Conservation (phyloP, 2,888 invertebrate species). For the Tetrapedia diversipes region DNA sequence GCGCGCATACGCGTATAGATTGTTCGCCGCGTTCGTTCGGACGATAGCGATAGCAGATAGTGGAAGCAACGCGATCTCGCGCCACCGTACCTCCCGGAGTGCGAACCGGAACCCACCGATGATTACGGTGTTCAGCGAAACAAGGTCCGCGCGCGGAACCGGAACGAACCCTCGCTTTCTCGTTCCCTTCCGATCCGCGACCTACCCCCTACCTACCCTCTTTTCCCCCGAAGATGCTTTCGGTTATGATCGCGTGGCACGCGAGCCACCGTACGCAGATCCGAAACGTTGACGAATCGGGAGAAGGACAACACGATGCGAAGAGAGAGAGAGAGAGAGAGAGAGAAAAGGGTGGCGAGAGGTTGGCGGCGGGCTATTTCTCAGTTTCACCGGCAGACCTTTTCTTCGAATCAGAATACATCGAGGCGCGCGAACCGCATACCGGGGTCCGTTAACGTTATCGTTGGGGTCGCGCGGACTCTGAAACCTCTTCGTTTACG, state of each 20-base stretch:
- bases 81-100: conserved; percentile 36
- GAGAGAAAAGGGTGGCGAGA: conserved; percentile 50
- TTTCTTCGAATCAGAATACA: conserved; percentile 81
- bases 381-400: conserved; percentile 82
- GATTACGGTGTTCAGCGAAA: too few species aligned
- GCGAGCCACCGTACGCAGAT: background rate
- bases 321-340: conserved; percentile 1
- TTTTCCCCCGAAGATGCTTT: background rate
- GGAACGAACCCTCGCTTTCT: background rate
- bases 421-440: conserved; percentile 81
- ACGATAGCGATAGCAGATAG: background rate
- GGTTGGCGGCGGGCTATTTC: conserved; percentile 79
- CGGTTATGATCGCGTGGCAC: background rate
- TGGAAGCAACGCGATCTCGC: conserved; percentile 29
- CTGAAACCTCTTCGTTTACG: conserved; percentile 21
- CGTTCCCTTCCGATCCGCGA: too few species aligned
- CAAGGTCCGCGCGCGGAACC: background rate
- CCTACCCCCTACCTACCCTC: too few species aligned
- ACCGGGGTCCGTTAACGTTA: conserved; percentile 76
- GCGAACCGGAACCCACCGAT: too few species aligned
- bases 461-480: too few species aligned
- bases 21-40: background rate
- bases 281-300: background rate
- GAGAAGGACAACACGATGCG: background rate
- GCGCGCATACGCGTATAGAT: conserved; percentile 14